These are phyloP conservation scores for Marmota flaviventris DNA, from an alignment of 2,113 vertebrate genomes.

Conservation along the genomic window DNA sequence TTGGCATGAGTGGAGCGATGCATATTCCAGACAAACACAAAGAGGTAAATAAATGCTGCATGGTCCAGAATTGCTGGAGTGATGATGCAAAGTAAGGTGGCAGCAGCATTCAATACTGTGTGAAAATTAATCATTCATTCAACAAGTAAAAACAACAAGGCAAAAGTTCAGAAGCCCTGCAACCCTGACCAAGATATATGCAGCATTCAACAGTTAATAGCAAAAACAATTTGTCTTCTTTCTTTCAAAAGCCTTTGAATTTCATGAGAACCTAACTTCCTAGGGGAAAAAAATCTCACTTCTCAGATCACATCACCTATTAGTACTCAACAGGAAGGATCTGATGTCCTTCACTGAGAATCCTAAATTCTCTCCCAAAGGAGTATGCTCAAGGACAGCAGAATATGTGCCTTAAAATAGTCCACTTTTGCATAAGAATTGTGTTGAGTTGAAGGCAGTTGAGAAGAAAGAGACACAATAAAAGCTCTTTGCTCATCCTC, in stretches of 20 bases:
- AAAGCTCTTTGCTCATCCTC: neutral
- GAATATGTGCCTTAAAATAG: neutral
- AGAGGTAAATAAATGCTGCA: neutral
- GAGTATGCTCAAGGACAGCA: neutral
- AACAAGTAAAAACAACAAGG: neutral
- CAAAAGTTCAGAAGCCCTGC: neutral
- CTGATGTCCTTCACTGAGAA: neutral
- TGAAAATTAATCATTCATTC: neutral
- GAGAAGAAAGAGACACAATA: neutral
- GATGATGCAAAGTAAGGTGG: neutral
- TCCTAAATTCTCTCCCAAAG: constrained; percentile 11
- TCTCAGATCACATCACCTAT: neutral
- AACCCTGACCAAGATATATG: neutral
- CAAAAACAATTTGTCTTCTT: neutral
- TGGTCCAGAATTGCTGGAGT: neutral
- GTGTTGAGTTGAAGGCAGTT: neutral
- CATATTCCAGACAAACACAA: neutral
- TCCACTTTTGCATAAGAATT: neutral
- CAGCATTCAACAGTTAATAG: neutral
- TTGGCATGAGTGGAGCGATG: neutral
- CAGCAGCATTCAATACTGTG: neutral
- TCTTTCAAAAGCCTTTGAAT: constrained; percentile 33
- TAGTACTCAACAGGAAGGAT: constrained; percentile 3
- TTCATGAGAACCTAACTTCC: constrained; percentile 15
- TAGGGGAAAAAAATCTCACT: constrained; percentile 60